phyloP scores from a whole-genome alignment of 2,797 vertebrate species.

The Pterois miles region DNA sequence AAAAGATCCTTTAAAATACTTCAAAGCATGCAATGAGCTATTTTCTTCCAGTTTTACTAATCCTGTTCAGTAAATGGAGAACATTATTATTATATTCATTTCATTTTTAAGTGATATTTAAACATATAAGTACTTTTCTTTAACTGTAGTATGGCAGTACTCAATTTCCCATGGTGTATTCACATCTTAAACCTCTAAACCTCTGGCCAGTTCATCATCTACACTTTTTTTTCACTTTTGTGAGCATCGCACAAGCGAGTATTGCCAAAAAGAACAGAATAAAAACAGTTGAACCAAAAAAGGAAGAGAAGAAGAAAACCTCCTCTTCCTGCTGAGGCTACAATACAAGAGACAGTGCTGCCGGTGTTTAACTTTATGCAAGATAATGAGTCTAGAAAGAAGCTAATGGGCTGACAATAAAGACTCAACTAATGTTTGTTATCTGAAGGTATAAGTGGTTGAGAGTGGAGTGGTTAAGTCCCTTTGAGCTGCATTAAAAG shows the following conservation, averaged over 20 bases:
- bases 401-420: not conserved
- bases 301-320: not conserved
- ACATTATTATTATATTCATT: not conserved
- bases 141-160: too few species aligned
- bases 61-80: not conserved
- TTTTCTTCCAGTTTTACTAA: not conserved
- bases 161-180: not conserved
- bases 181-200: not conserved
- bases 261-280: not conserved
- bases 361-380: not conserved
- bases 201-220: not conserved
- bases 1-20: too few species aligned
- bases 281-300: not conserved
- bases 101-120: not conserved
- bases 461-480: not conserved
- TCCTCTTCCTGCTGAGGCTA: not conserved
- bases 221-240: not conserved
- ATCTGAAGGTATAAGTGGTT: not conserved
- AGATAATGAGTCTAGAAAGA: not conserved
- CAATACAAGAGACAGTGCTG: not conserved
- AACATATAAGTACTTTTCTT: not conserved
- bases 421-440: not conserved
- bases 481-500: not conserved
- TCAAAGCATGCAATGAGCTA: not conserved
- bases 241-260: not conserved